Percentiles rank a stretch among this genome's conserved stretches.
phyloP scores from a whole-genome alignment of 2,113 vertebrate genomes.

The Rousettus leschenaultii region DNA sequence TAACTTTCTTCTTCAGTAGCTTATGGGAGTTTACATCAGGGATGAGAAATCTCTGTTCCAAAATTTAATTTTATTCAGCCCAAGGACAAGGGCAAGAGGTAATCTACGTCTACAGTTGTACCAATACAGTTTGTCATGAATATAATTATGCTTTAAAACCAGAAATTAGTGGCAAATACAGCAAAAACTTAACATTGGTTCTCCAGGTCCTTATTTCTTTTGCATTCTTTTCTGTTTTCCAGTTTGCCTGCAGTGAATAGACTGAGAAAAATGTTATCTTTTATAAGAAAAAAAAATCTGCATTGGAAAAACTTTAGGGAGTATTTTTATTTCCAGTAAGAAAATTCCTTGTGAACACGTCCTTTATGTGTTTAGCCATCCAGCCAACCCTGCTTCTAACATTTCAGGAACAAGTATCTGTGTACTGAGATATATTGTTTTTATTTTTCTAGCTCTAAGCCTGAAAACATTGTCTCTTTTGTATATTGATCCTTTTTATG shows the following conservation, averaged over 20 bases:
- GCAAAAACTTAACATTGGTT: not conserved
- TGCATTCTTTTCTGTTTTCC: not conserved
- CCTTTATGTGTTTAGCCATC: not conserved
- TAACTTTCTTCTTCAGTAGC: not conserved
- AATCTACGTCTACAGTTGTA: conserved; percentile 2
- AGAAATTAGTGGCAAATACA: not conserved
- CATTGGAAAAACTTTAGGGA: conserved; percentile 1
- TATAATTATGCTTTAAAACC: not conserved
- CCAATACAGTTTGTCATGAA: not conserved
- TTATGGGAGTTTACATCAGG: not conserved
- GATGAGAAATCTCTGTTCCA: not conserved
- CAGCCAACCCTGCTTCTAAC: not conserved
- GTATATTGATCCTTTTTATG: not conserved
- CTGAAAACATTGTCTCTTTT: not conserved
- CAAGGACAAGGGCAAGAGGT: not conserved
- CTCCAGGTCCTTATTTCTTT: not conserved
- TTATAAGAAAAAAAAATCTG: not conserved
- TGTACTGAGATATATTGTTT: not conserved
- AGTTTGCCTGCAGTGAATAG: not conserved
- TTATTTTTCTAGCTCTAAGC: not conserved
- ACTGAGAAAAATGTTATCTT: not conserved
- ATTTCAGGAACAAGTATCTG: not conserved
- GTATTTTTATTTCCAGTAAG: not conserved
- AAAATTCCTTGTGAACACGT: not conserved
- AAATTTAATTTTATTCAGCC: conserved; percentile 11